Evolutionary conservation across 2,113 vertebrate genomes (phyloP).

Genomic region (Ailuropoda melanoleuca): DNA sequence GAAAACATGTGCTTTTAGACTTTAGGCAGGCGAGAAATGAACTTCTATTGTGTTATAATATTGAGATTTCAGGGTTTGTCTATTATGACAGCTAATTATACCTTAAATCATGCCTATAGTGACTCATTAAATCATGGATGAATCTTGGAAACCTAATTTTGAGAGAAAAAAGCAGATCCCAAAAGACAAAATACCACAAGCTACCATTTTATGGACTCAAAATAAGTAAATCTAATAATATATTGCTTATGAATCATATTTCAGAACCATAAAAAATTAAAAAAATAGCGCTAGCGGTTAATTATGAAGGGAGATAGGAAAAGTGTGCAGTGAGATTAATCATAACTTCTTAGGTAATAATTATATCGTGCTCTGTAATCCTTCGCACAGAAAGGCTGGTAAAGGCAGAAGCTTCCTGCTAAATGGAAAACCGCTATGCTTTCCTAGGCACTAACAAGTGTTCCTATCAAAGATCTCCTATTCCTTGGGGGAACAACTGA

Average conservation of each 20-base stretch:
- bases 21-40: constrained; percentile 15
- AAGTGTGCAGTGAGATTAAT: constrained; percentile 47
- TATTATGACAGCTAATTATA: constrained; percentile 58
- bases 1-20: background rate
- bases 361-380: background rate
- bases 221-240: constrained; percentile 50
- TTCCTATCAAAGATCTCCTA: background rate
- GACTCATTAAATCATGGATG: constrained; percentile 52
- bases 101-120: constrained; percentile 47
- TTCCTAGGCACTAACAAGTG: background rate
- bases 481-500: background rate
- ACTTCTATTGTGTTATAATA: constrained; percentile 44
- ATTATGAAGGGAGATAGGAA: constrained; percentile 33
- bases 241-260: constrained; percentile 44
- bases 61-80: constrained; percentile 35
- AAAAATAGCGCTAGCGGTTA: constrained; percentile 40
- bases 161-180: background rate
- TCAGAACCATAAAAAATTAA: constrained; percentile 19
- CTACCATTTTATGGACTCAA: constrained; percentile 48
- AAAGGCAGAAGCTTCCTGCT: constrained; percentile 1
- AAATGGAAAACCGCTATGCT: background rate
- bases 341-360: constrained; percentile 55
- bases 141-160: constrained; percentile 58
- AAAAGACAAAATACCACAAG: constrained; percentile 48
- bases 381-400: constrained; percentile 50